These are phyloP conservation scores for Ursus arctos DNA, from an alignment of 2,113 vertebrate genomes.

Conservation along the genomic window DNA sequence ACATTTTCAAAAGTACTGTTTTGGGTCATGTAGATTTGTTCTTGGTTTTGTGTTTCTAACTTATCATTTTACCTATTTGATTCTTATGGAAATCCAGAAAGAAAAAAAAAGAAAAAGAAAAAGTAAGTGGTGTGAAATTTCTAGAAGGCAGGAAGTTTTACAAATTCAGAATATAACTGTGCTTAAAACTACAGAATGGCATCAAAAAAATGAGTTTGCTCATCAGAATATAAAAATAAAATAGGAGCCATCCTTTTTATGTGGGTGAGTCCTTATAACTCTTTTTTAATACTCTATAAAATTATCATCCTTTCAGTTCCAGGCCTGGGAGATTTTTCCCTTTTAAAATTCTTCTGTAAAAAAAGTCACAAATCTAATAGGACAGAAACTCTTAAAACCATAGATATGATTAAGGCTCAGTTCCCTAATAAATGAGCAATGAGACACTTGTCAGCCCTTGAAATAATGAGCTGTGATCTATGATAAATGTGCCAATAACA, in stretches of 20 bases:
- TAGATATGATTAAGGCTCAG: slow-evolving; percentile 79
- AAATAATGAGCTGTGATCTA: slow-evolving; percentile 78
- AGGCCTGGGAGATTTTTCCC: slow-evolving; percentile 58
- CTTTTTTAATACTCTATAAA: slow-evolving; percentile 84
- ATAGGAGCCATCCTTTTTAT: slow-evolving; percentile 72
- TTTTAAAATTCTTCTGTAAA: slow-evolving; percentile 76
- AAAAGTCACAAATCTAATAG: slow-evolving; percentile 80
- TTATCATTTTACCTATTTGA: not conserved
- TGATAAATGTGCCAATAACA: slow-evolving; percentile 80
- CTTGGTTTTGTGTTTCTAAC: slow-evolving; percentile 39
- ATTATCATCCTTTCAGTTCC: slow-evolving; percentile 72
- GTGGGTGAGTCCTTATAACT: slow-evolving; percentile 77
- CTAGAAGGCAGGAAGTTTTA: slow-evolving; percentile 35
- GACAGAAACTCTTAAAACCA: slow-evolving; percentile 81
- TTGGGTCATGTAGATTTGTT: not conserved
- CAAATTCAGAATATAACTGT: slow-evolving; percentile 1
- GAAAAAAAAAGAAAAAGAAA: not conserved
- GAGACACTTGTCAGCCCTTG: slow-evolving; percentile 75
- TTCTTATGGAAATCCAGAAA: not conserved
- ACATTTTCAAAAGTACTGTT: not conserved
- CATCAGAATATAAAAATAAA: slow-evolving; percentile 81
- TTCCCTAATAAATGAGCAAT: slow-evolving; percentile 78
- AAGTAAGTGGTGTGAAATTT: not conserved
- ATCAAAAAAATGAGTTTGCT: slow-evolving; percentile 60
- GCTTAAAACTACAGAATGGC: slow-evolving; percentile 16